These are phyloP conservation scores for Eupithecia pulchellata DNA, from an alignment of 2,888 invertebrate genomes.

Conservation along the genomic window DNA sequence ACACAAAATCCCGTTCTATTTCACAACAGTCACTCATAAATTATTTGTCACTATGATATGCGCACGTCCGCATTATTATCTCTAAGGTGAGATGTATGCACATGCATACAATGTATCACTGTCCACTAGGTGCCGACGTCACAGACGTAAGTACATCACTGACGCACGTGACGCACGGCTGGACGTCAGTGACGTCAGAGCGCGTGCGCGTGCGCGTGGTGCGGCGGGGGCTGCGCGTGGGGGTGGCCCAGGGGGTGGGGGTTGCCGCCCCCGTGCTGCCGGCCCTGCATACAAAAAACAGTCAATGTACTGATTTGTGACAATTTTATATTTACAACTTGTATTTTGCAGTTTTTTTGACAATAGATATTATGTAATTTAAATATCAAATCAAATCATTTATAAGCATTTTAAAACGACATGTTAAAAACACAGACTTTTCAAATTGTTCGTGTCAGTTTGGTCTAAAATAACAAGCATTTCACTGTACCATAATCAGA, in stretches of 20 bases:
- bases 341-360: not conserved
- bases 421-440: not conserved
- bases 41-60: not conserved
- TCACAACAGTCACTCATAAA: conserved; percentile 4
- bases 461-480: not conserved
- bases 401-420: not conserved
- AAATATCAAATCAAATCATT: not conserved
- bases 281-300: conserved; percentile 61
- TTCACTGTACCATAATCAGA: no score
- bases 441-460: not conserved
- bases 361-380: not conserved
- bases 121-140: not conserved
- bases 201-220: conserved; percentile 78
- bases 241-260: conserved; percentile 69
- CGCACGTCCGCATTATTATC: not conserved
- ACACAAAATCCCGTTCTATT: not conserved
- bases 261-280: conserved; percentile 73
- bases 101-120: not conserved
- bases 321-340: not conserved
- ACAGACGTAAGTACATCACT: not conserved
- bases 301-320: not conserved
- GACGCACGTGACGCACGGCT: conserved; percentile 24
- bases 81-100: not conserved
- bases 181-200: conserved; percentile 65
- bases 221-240: conserved; percentile 69